Base-by-base conservation (phyloP, 2,113 vertebrate genomes). In the Mixornis gularis region DNA sequence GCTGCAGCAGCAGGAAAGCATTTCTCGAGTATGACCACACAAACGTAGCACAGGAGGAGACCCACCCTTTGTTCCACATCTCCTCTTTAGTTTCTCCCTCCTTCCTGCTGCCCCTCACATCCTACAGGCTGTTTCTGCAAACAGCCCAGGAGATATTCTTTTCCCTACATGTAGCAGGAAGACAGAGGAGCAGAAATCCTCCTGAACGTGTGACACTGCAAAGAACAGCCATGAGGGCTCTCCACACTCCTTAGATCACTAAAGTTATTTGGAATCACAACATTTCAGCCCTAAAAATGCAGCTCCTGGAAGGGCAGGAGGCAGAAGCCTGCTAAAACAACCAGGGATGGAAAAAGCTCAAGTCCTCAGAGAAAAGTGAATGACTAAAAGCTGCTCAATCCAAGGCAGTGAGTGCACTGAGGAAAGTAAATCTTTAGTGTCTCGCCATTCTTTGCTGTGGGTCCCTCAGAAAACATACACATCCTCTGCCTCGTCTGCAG, bases 81-180 rank as follows among this genome's bases (percentile, higher is more conserved):
- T 76, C 41, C 21, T 72, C 43, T 36, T 49, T 26, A 63, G 16
- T 36, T 74, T 91, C 43, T 63, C 38, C 48, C 41, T 84, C 73
- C 51, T 58, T 80, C 38, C 43, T 49, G n/a, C 44, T 29, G 8
- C 40, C 52, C 40, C n/a, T 48, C 5, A 1, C 1, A 6, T 55
- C 38, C 22, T 32, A 32, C 25, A 40, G 41, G 19, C 32, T 70
- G 9, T 13, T 91, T 44, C 52, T 44, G 38, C 71, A 76, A 84
- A 76, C 15, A 44, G 29, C 49, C 66, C 73, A 34, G 41, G 30
- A 89, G 53, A 56, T 21, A 20, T 0, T 27, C 4, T 36, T 26
- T 32, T 14, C 22, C 11, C 43, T 36, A 13, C 1, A 0, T 0
- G 3, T 2, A 58, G 49, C 41, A 83, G 26, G 20, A 79, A 79